phyloP scores from a whole-genome alignment of 2,888 invertebrate genomes.

The Tenthredo notha region DNA sequence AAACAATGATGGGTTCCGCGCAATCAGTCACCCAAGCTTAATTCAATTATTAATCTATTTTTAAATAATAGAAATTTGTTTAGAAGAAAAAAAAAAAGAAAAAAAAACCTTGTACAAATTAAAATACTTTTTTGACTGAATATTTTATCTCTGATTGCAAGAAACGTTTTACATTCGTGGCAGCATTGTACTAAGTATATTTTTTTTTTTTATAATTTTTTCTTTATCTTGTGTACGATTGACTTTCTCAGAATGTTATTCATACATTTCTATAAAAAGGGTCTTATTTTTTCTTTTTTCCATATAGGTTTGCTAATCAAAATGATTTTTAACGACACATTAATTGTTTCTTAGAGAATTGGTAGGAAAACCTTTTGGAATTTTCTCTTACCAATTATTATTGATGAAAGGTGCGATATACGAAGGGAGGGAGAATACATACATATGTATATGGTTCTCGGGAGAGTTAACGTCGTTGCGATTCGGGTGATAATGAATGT shows the following conservation, averaged over 20 bases:
- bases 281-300: neutral
- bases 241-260: neutral
- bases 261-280: neutral
- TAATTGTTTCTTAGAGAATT: neutral
- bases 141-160: constrained; percentile 47
- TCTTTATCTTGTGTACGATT: constrained; percentile 16
- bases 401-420: constrained; percentile 32
- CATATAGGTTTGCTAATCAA: constrained; percentile 27
- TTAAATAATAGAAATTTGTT: constrained; percentile 29
- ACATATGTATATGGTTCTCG: constrained; percentile 30
- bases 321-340: constrained; percentile 16
- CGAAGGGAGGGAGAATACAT: neutral
- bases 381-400: constrained; percentile 19
- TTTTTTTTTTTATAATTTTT: neutral
- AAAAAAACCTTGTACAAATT: constrained; percentile 47
- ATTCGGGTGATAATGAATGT: constrained; percentile 64
- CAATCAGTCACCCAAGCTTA: constrained; percentile 14
- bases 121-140: constrained; percentile 49
- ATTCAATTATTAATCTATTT: constrained; percentile 33
- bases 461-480: constrained; percentile 57
- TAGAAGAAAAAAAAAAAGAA: no score
- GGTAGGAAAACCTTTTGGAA: neutral
- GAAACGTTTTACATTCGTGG: constrained; percentile 41
- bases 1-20: neutral
- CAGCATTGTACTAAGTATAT: constrained; percentile 39